Base-by-base conservation (phyloP, 1,140 invertebrate species). In the Panagrolaimus sp. region DNA sequence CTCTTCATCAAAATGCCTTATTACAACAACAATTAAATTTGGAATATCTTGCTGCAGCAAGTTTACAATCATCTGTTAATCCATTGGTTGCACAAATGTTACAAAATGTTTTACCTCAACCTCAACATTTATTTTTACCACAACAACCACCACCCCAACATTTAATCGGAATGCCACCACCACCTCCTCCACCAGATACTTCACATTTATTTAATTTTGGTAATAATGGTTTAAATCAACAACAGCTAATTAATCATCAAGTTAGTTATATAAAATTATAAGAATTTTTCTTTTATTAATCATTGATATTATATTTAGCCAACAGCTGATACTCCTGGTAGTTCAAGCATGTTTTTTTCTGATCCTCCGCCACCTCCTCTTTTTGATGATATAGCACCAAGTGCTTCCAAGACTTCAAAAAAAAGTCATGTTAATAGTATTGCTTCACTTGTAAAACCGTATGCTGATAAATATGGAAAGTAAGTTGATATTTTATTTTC, bases 391-490 rank as follows among this genome's bases (percentile, higher is more conserved):
- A 57, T 57, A 20, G 20, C 51, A 57, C 51, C 51, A 20, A 11
- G 27, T 25, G 20, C 51, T 2, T 25, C 51, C 0, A 27, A 16
- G 4, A 7, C 2, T 38, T 38, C 31, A 2, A 57, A 57, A 27
- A 57, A 57, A 16, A 27, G 20, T 27, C 51, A 57, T 57, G 51
- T 57, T 20, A 57, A 27, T 57, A 27, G 14, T 11, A 27, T 57
- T 27, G 51, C 51, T 57, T 57, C 51, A 20, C 20, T 57, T 27
- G 51, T 57, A 20, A 57, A 57, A 57, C 51, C 51, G n/a, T 57
- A 25, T n/a, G 51, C 51, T 11, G 51, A 57, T 27, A 57, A 57
- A 20, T 57, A 57, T 57, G 51, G 51, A 57, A 57, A 57, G 51
- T 57, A 23, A 57, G 51, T 57, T 57, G 9, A 20, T 57, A 1